Percentiles rank a stretch among this genome's conserved stretches.
These are phyloP conservation scores for Chloroclysta siterata DNA, from an alignment of 2,888 invertebrate genomes.

Conservation along the genomic window DNA sequence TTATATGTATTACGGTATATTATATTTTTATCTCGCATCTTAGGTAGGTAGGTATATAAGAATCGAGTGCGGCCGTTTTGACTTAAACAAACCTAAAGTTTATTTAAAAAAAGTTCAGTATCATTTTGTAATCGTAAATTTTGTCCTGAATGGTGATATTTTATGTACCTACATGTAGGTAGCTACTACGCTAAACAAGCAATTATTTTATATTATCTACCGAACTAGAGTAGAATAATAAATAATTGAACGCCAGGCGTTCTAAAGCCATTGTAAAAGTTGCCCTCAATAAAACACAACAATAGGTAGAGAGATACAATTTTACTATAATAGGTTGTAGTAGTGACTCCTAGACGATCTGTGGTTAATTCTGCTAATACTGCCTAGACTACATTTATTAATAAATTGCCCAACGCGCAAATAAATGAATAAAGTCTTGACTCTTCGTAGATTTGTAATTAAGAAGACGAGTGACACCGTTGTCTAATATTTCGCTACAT, in stretches of 20 bases:
- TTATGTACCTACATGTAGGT: neutral
- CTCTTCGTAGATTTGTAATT: too few relatives aligned
- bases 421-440: neutral
- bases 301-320: slow-evolving; percentile 18
- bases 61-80: too few relatives aligned
- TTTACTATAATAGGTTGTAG: slow-evolving; percentile 11
- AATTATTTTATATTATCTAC: slow-evolving; percentile 5
- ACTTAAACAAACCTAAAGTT: too few relatives aligned
- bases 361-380: slow-evolving; percentile 14
- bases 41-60: too few relatives aligned
- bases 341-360: slow-evolving; percentile 6
- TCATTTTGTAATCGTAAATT: too few relatives aligned
- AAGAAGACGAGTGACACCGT: too few relatives aligned
- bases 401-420: neutral
- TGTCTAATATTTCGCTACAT: too few relatives aligned
- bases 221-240: slow-evolving; percentile 13
- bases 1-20: too few relatives aligned
- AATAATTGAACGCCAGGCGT: slow-evolving; percentile 6
- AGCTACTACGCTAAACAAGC: neutral
- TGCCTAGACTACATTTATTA: neutral
- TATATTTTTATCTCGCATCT: too few relatives aligned
- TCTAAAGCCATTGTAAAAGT: slow-evolving; percentile 29
- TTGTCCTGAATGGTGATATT: neutral
- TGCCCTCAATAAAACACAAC: slow-evolving; percentile 30
- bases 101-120: too few relatives aligned